Conservation (phyloP, 2,888 invertebrate species). For the Lithodes maja region DNA sequence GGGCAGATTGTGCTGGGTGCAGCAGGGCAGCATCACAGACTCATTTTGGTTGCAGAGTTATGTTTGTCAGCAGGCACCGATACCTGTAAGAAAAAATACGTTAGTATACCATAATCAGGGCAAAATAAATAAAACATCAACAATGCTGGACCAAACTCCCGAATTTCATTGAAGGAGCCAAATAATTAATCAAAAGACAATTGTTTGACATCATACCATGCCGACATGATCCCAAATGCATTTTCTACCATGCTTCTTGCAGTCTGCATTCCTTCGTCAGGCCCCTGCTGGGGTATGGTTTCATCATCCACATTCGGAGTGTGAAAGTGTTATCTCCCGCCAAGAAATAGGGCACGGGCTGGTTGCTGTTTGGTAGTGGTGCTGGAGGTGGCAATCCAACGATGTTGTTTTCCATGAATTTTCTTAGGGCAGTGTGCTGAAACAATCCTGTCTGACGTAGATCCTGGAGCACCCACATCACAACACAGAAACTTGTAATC, state of each 20-base stretch:
- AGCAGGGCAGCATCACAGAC: too few species aligned
- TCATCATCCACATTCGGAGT: background rate
- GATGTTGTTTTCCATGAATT: background rate
- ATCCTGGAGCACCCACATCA: background rate
- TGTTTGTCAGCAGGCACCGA: too few species aligned
- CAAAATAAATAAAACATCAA: too few species aligned
- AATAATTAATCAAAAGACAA: too few species aligned
- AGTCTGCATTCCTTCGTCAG: background rate
- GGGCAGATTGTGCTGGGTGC: too few species aligned
- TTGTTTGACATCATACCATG: too few species aligned
- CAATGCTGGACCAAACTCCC: too few species aligned
- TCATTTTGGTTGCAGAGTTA: too few species aligned
- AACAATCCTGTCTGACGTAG: background rate
- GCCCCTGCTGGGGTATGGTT: slow-evolving; percentile 22
- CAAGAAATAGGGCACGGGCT: slow-evolving; percentile 12
- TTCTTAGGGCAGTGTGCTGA: background rate
- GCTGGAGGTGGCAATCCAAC: background rate
- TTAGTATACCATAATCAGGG: too few species aligned
- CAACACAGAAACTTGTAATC: background rate
- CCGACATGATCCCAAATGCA: background rate
- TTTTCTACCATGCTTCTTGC: background rate
- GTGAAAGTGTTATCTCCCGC: slow-evolving; percentile 14
- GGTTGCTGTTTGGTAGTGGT: background rate
- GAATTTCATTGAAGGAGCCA: too few species aligned
- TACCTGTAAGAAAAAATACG: too few species aligned